Evolutionary conservation across 2,797 vertebrate genomes (phyloP).

Genomic region (Borostomias antarcticus): DNA sequence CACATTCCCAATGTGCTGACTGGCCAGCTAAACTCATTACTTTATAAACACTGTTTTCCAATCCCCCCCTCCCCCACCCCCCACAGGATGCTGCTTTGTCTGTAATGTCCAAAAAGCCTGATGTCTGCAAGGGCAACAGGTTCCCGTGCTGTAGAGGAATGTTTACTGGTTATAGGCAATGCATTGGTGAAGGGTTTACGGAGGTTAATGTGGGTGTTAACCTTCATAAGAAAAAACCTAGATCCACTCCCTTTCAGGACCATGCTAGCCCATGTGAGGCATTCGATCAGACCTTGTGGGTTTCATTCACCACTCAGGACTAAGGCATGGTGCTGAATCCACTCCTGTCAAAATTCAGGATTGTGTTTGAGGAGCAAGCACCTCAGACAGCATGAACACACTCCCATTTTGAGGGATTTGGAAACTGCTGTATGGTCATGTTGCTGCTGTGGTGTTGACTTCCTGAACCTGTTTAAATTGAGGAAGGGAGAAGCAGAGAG

Average conservation of each 20-base stretch:
- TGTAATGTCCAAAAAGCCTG: constrained; percentile 31
- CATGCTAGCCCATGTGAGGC: neutral
- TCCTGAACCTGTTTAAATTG: constrained; percentile 2
- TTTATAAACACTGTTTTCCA: constrained; percentile 61
- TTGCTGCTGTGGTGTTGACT: no score
- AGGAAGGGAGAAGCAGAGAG: constrained; percentile 17
- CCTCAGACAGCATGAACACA: no score
- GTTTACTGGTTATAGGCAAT: neutral
- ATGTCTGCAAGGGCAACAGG: constrained; percentile 34
- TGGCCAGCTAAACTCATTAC: constrained; percentile 69
- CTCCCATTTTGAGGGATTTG: no score
- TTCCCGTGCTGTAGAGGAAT: neutral
- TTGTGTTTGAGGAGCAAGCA: no score
- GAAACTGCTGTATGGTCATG: neutral
- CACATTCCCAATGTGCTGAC: constrained; percentile 80
- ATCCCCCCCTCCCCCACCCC: no score
- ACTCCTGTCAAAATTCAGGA: no score
- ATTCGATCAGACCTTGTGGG: neutral
- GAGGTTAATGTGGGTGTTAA: neutral
- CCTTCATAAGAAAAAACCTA: no score
- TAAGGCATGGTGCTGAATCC: neutral
- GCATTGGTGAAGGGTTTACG: neutral
- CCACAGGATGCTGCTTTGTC: constrained; percentile 25
- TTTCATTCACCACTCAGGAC: no score
- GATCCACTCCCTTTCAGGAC: neutral